Evolutionary conservation across 1,140 invertebrate genomes (phyloP).

Genomic region (Eueides isabella): DNA sequence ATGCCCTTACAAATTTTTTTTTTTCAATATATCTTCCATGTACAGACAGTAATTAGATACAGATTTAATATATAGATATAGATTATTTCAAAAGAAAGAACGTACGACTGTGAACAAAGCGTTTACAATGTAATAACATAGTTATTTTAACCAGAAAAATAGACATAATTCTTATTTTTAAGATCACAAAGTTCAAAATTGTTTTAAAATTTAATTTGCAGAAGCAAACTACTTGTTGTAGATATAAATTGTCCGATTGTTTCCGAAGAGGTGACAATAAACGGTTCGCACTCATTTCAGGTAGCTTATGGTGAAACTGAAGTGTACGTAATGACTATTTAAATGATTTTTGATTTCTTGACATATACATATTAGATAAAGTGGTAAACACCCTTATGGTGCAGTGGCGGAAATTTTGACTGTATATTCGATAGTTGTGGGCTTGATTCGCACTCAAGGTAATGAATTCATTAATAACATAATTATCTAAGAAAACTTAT

Average conservation of each 20-base stretch:
- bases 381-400: too few relatives aligned
- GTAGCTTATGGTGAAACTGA: constrained; percentile 64
- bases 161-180: neutral
- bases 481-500: too few relatives aligned
- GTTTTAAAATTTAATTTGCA: neutral
- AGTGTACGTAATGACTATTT: constrained; percentile 57
- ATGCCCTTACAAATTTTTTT: too few relatives aligned
- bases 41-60: too few relatives aligned
- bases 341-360: constrained; percentile 54
- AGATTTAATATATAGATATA: too few relatives aligned
- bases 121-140: neutral
- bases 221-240: constrained; percentile 30
- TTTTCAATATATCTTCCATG: too few relatives aligned
- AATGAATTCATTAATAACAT: too few relatives aligned
- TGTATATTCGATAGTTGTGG: too few relatives aligned
- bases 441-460: too few relatives aligned
- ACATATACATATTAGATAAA: neutral
- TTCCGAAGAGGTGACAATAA: constrained; percentile 70
- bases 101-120: constrained; percentile 24
- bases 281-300: constrained; percentile 52
- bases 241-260: constrained; percentile 60
- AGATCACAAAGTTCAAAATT: neutral
- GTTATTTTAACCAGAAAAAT: neutral
- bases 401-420: too few relatives aligned
- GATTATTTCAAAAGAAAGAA: constrained; percentile 52